Evolutionary conservation across 2,113 vertebrate species (phyloP), one percentile per base, ranked within the genome.

Genomic region (Cisticola juncidis): DNA sequence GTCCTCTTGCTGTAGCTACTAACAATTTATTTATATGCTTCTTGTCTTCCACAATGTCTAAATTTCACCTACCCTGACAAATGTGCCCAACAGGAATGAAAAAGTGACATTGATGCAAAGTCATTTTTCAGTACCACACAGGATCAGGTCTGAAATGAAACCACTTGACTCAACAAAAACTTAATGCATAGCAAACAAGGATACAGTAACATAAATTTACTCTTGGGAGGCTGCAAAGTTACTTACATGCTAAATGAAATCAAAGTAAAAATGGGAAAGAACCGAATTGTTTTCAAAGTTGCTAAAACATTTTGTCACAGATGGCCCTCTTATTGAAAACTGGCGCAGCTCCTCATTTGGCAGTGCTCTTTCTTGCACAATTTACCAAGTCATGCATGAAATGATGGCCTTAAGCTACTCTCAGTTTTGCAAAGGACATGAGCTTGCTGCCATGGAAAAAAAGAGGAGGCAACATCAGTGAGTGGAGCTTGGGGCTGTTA

Each of bases 311-410:
- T 97, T 86, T 93, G 40, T 95, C 93, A 97, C 98, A 98, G 98
- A 98, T 98, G 98, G 98, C 57, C 42, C 92, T 80, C 91, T 48
- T 60, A 64, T 62, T 95, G 95, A 87, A 97, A 97, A 95, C 94
- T 98, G 98, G 95, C 95, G n/a, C 64, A 74, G 18, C 74, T 92
- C 80, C 95, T 68, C 81, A 13, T 40, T 72, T 98, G 97, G 97
- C 98, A 98, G 60, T 81, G 92, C 89, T 94, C 92, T 95, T 95
- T 81, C 96, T 90, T 94, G 84, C 96, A 96, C 97, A 96, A 91
- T 97, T 97, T 97, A 97, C 87, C 42, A 83, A 97, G 92, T 83
- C 91, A 95, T 81, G 72, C 95, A 53, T 97, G 95, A 96, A 97
- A 95, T 88, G 76, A 95, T 79, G 93, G 97, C 97, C 96, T 96